Evolutionary conservation across 2,797 vertebrate species (phyloP).

Genomic region (Crypturellus tataupa): DNA sequence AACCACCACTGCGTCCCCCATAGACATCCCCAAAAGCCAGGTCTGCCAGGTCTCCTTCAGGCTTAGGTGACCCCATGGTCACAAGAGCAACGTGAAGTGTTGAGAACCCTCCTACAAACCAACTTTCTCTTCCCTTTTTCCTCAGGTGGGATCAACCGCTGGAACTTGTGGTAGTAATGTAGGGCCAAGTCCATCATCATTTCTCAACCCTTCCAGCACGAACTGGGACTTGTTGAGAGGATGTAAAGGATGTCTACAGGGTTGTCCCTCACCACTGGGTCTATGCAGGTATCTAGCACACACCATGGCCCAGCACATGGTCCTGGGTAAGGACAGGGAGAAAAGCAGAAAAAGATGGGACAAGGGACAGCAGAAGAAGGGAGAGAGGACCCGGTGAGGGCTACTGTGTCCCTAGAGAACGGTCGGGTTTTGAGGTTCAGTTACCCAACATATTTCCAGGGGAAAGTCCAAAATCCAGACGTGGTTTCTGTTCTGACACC

Average conservation of each 20-base stretch:
- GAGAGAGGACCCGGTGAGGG: too few relatives aligned
- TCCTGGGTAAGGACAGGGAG: too few relatives aligned
- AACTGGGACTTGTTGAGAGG: not conserved
- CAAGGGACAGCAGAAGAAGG: too few relatives aligned
- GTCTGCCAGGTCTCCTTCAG: not conserved
- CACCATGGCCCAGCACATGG: too few relatives aligned
- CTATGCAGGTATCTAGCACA: too few relatives aligned
- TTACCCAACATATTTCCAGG: not conserved
- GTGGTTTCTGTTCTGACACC: too few relatives aligned
- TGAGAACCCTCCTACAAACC: not conserved
- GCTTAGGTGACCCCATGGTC: not conserved
- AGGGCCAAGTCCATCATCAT: not conserved
- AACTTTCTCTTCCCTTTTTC: not conserved
- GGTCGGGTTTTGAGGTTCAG: too few relatives aligned
- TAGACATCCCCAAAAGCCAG: not conserved
- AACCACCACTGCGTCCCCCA: too few relatives aligned
- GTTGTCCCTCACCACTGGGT: not conserved
- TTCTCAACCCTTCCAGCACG: not conserved
- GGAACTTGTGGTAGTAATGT: not conserved
- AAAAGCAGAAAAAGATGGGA: too few relatives aligned
- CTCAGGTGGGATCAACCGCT: not conserved
- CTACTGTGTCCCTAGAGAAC: too few relatives aligned
- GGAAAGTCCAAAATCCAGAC: too few relatives aligned
- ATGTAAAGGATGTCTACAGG: not conserved
- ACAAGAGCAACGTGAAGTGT: not conserved